phyloP scores from a whole-genome alignment of 2,113 vertebrate species.

The Corythornis cristatus region DNA sequence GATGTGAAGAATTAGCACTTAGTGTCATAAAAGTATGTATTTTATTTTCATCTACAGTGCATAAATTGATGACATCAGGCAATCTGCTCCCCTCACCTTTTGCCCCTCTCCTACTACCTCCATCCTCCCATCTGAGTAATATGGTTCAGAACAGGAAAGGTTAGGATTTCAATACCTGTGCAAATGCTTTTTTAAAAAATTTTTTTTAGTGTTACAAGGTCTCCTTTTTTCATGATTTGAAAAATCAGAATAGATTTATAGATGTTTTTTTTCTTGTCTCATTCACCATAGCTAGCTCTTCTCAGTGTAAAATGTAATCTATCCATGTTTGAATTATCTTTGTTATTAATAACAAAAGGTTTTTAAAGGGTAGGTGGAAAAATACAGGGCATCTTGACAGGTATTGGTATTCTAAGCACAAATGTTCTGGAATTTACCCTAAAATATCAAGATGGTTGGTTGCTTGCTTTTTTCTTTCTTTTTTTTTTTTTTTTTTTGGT shows the following conservation, averaged over 20 bases:
- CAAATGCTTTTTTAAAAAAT: not conserved
- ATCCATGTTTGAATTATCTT: not conserved
- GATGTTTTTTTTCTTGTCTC: not conserved
- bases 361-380: not conserved
- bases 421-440: not conserved
- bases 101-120: not conserved
- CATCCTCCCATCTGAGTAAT: conserved; percentile 8
- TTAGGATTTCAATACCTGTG: conserved; percentile 38
- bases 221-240: not conserved
- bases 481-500: too few species aligned
- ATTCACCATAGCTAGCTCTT: not conserved
- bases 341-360: not conserved
- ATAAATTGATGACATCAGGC: conserved; percentile 33
- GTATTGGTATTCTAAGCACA: not conserved
- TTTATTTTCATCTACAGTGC: conserved; percentile 31
- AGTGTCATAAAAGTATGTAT: conserved; percentile 29
- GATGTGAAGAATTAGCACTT: conserved; percentile 53
- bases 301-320: not conserved
- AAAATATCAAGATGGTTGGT: not conserved
- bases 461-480: too few species aligned
- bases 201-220: not conserved
- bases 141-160: conserved; percentile 10
- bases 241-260: conserved; percentile 5
- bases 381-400: not conserved
- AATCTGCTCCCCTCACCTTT: conserved; percentile 3